Percentiles rank a stretch among this genome's conserved stretches.
Conservation (phyloP, 1,140 invertebrate genomes). For the Mylabris phalerata region DNA sequence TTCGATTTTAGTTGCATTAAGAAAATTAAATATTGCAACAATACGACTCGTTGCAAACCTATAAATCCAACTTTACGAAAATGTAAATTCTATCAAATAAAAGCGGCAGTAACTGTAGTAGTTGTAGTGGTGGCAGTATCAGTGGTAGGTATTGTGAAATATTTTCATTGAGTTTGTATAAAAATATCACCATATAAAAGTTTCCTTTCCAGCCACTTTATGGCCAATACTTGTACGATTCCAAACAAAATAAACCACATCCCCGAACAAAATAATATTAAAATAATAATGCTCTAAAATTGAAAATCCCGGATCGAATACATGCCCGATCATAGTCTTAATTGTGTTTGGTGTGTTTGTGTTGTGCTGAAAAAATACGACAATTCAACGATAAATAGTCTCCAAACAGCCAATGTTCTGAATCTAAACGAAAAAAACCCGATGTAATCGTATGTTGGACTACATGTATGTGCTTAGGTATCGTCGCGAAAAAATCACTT, state of each 20-base stretch:
- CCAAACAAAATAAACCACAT: conserved; percentile 24
- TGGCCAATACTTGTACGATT: conserved; percentile 18
- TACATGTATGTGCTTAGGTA: conserved; percentile 6
- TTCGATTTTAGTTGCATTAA: too few species aligned
- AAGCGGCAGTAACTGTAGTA: neutral
- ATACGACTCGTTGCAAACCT: too few species aligned
- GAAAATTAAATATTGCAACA: too few species aligned
- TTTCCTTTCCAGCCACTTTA: conserved; percentile 26
- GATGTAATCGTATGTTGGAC: conserved; percentile 21
- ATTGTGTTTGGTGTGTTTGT: neutral
- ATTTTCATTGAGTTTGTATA: conserved; percentile 32
- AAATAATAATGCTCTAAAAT: too few species aligned
- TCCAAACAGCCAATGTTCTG: conserved; percentile 5
- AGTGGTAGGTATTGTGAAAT: conserved; percentile 26
- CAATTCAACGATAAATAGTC: conserved; percentile 12
- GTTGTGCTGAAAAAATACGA: conserved; percentile 5
- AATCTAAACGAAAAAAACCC: conserved; percentile 5
- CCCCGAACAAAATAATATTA: too few species aligned
- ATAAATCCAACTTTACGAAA: conserved; percentile 7
- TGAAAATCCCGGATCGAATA: neutral
- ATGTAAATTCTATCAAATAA: conserved; percentile 28
- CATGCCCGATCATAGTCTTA: too few species aligned
- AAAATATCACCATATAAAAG: conserved; percentile 28
- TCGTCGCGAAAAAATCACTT: conserved; percentile 22
- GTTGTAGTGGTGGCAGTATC: too few species aligned